Evolutionary conservation across 2,888 invertebrate species (phyloP).

Genomic region (Pristionchus mayeri): DNA sequence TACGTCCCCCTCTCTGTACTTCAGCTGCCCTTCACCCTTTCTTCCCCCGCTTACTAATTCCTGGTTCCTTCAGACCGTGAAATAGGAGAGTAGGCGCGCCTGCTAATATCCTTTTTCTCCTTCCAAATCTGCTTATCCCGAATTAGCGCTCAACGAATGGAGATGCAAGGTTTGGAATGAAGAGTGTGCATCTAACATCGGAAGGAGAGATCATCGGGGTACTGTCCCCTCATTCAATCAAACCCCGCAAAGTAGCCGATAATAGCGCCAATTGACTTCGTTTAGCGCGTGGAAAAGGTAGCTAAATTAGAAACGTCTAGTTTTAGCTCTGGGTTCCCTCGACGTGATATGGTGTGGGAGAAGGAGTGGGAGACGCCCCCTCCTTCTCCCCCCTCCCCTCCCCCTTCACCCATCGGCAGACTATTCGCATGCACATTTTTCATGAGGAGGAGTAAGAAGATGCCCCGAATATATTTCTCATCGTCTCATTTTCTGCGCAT

Average conservation of each 20-base stretch:
- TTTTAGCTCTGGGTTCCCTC: background rate
- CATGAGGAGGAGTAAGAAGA: conserved; percentile 14
- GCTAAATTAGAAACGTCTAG: background rate
- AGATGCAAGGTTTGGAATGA: no score
- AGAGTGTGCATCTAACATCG: no score
- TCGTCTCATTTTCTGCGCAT: background rate
- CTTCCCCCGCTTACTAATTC: background rate
- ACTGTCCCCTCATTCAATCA: background rate
- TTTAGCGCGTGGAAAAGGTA: background rate
- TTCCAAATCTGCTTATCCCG: background rate
- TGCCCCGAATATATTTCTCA: conserved; percentile 31
- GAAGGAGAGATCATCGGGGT: no score
- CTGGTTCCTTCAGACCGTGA: background rate
- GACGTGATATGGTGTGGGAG: background rate
- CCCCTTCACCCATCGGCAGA: conserved; percentile 12
- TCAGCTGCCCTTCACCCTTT: background rate
- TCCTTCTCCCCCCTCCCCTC: background rate
- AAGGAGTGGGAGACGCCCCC: no score
- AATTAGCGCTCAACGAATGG: no score
- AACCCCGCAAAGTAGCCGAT: background rate
- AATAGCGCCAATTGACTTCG: conserved; percentile 10
- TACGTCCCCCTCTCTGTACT: background rate
- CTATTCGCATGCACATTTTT: conserved; percentile 39
- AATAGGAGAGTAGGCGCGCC: background rate
- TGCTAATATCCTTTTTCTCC: background rate